A percentile compares a stretch with the other conserved stretches of the same genome.
These are phyloP conservation scores for Oryzias javanicus DNA, from an alignment of 2,113 vertebrate species.

Conservation along the genomic window DNA sequence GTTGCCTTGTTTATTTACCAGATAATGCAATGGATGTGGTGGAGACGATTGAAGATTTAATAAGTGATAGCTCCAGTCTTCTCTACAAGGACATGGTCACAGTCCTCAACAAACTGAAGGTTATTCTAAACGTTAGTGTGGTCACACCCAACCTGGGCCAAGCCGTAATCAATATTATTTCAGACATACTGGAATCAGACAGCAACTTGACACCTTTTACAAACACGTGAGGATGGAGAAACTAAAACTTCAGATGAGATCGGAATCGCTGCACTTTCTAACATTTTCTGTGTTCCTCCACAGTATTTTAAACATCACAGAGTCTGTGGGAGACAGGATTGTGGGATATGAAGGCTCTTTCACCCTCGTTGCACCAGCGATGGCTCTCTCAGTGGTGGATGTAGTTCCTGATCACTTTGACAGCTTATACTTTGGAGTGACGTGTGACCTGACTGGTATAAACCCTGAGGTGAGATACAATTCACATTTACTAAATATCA, in stretches of 20 bases:
- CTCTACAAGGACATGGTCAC: constrained; percentile 59
- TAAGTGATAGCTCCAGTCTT: constrained; percentile 47
- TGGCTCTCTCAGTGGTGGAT: constrained; percentile 77
- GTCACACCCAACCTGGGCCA: constrained; percentile 65
- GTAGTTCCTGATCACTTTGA: constrained; percentile 68
- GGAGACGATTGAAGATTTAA: constrained; percentile 62
- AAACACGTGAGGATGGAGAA: constrained; percentile 64
- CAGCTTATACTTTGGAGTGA: constrained; percentile 81
- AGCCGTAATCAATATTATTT: constrained; percentile 71
- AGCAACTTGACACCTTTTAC: constrained; percentile 73
- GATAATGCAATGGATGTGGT: constrained; percentile 69
- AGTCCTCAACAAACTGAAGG: constrained; percentile 68
- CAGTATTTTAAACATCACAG: constrained; percentile 84
- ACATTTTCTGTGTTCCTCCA: background rate
- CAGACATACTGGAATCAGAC: constrained; percentile 69
- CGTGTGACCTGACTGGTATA: constrained; percentile 55
- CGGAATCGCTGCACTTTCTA: fast-evolving
- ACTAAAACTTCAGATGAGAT: background rate
- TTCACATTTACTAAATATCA: background rate
- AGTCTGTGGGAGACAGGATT: constrained; percentile 81
- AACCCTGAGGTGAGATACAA: constrained; percentile 74
- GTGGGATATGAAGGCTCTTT: constrained; percentile 61
- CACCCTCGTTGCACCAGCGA: constrained; percentile 57
- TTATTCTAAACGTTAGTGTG: constrained; percentile 40
- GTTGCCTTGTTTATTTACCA: constrained; percentile 24